Evolutionary conservation across 1,140 invertebrate species (phyloP), one percentile per base, ranked within the genome.

Genomic region (Scylla paramamosain): DNA sequence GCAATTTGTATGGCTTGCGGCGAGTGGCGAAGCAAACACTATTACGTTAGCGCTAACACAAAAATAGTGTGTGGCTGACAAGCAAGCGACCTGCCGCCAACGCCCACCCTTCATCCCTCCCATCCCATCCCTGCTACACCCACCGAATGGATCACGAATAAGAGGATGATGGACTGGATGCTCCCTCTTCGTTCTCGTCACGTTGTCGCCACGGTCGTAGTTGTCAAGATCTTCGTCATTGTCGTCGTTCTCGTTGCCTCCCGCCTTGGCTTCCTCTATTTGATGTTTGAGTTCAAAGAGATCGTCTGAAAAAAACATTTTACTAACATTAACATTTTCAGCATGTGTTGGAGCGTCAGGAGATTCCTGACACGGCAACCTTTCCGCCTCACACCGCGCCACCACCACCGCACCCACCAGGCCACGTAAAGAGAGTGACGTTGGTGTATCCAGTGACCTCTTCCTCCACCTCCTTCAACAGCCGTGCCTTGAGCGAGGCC

Each of bases 391-490:
- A 25, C 84, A 6, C 25, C 16, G 10, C 52, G 16, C 84, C 31
- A 3, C 14, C 39, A 87, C 84, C 20, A 4, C 4, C 84, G 29
- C 84, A 87, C 84, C 1, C 84, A 87, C 39, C 84, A 1, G 84
- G 84, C 84, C 84, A 87, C 29, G 31, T 77, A 20, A 20, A 77
- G 67, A 20, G 52, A n/a, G 90, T 28, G n/a, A 28, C 28, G 28
- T 14, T 39, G 29, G 28, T 32, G 90, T 32, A 77, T 14, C 32
- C 20, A 12, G 12, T 20, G 29, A 91, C 59, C 52, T 77, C 14
- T 4, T 91, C 90, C 4, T 77, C 59, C 16, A 46, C 90, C 29
- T 77, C 29, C 90, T 14, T 91, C 52, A 91, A 52, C 31, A 91
- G 90, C 28, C 28, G 52, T 14, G 12, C 20, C 90, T n/a, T 91